Base-by-base conservation (phyloP, 1,140 invertebrate genomes). In the Pogonus chalceus region DNA sequence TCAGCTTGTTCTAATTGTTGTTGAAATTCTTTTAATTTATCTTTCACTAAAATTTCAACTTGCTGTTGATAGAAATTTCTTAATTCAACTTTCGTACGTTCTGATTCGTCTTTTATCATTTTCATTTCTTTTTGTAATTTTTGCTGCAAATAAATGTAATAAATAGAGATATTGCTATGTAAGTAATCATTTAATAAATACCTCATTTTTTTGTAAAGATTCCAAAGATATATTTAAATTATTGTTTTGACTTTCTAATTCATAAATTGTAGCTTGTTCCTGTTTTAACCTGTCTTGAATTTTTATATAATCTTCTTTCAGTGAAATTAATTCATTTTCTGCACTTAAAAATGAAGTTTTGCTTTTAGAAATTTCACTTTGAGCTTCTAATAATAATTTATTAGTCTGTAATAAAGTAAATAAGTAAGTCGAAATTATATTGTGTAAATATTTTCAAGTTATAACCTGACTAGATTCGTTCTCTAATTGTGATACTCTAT, bases 11-110 rank as follows among this genome's bases (percentile, higher is more conserved):
- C 85, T 12, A 89, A 71, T 66, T 89, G 85, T 3, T 64, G 68
- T 65, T 89, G 86, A 64, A 89, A 89, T 67, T 90, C 86, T 59
- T 80, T 78, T 49, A 88, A 65, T 67, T 90, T 90, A 16, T 76
- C 76, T 54, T 81, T 74, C 2, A 90, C 85, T 1, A 87, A 82
- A 39, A 80, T 76, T 53, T 90, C 86, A 23, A 90, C 71, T 70
- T 90, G 87, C 53, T 82, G 81, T 64, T 90, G 87, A 62, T 89
- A 90, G 60, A 85, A 80, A 20, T 78, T 75, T 61, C 84, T 81
- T 9, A 88, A 66, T 55, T 87, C 83, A 7, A 72, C 69, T 59
- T 82, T 82, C 51, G 81, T 80, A 4, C 77, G 69, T 46, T 88
- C 84, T 10, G 85, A 62, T 48, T 82, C 71, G 56, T 74, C 76